Evolutionary conservation across 2,888 invertebrate species (phyloP), one percentile per base, ranked within the genome.

Genomic region (Plagodis pulveraria): DNA sequence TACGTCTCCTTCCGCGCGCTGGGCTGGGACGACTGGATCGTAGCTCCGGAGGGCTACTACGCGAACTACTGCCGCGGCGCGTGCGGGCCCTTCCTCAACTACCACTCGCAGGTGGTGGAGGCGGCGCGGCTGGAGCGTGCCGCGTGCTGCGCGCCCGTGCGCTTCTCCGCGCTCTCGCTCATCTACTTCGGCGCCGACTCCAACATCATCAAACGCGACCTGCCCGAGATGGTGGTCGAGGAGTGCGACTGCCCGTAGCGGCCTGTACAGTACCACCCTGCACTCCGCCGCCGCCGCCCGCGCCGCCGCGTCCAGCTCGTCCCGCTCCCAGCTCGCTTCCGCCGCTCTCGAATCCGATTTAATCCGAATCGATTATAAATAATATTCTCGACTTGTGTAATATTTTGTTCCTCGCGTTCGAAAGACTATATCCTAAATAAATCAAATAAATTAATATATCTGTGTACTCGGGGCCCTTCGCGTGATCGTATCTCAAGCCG

Each of bases 21-120:
- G 52, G 98, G 98, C 72, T 98, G 98, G 98, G 97, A 98, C 89
- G 97, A 98, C 92, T 98, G 98, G 98, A 97, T 98, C 80, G 97
- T 98, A 73, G 96, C 97, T 69, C 97, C 97, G 35, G 94, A 95
- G 77, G 98, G 98, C 72, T 98, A 98, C 93, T 97, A 96, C 89
- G 98, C 98, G 61, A 98, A 98, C 89, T 98, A 98, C 90, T 98
- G 98, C 91, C 95, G 97, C 77, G 98, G 98, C 69, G 97, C 97
- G 80, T 98, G 98, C 90, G 96, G 96, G 45, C 94, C 97, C 58
- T 97, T 96, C 93, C 95, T 96, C 84, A 97, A 96, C 81, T 97
- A 97, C 92, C 97, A 98, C 92, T 96, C 97, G 67, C 97, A 98
- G 92, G 97, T 98, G 78, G 96, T 97, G 81, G 98, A 98, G 85